Percentiles rank a stretch among this genome's conserved stretches.
phyloP scores from a whole-genome alignment of 2,113 vertebrate species.

The Oncorhynchus clarkii region DNA sequence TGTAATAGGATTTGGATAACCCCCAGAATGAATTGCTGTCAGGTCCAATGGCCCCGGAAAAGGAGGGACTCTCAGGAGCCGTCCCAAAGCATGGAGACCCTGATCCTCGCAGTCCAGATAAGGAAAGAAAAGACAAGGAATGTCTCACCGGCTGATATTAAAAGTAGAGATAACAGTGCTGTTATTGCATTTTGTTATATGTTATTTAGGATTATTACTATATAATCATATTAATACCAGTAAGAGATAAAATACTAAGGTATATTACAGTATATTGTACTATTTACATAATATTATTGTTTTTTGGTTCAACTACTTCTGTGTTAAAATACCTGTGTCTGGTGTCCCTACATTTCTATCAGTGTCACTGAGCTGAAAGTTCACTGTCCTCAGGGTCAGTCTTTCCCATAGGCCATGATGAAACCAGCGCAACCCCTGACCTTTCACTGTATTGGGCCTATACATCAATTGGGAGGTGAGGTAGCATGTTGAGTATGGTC shows the following conservation, averaged over 20 bases:
- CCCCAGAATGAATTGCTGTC: background rate
- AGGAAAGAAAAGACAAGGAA: slow-evolving; percentile 34
- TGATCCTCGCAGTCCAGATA: slow-evolving; percentile 51
- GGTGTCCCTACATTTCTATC: background rate
- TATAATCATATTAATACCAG: no score
- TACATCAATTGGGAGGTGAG: background rate
- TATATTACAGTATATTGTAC: background rate
- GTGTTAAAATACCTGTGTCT: no score
- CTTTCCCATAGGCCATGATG: no score
- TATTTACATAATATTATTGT: background rate
- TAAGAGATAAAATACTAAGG: no score
- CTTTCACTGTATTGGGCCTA: slow-evolving; percentile 1
- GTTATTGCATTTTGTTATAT: slow-evolving; percentile 30
- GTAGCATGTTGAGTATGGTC: slow-evolving; percentile 18
- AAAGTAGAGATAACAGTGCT: slow-evolving; percentile 19
- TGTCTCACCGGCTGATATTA: slow-evolving; percentile 8
- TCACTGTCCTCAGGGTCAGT: slow-evolving; percentile 10
- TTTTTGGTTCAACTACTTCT: background rate
- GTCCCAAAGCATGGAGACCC: slow-evolving; percentile 42
- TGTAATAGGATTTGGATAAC: slow-evolving; percentile 47
- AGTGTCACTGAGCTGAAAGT: slow-evolving; percentile 30
- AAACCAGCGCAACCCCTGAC: background rate
- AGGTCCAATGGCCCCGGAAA: background rate
- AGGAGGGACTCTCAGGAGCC: slow-evolving; percentile 53
- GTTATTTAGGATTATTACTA: background rate